Evolutionary conservation across 1,140 invertebrate genomes (phyloP).

Genomic region (Chymomyza costata): DNA sequence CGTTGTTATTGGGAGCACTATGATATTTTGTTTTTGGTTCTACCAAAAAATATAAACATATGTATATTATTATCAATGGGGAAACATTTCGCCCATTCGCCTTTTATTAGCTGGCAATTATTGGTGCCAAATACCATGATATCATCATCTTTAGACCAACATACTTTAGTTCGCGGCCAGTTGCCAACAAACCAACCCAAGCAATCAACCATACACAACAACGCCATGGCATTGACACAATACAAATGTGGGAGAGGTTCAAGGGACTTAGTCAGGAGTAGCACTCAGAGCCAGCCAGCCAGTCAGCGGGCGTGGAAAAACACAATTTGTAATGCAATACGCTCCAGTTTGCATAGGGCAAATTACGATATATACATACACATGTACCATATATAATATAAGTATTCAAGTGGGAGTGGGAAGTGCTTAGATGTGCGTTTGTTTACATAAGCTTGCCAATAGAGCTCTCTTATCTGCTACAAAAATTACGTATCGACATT

Average conservation of each 20-base stretch:
- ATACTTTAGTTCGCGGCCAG: neutral
- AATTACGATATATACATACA: neutral
- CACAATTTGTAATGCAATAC: slow-evolving; percentile 71
- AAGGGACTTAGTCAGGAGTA: slow-evolving; percentile 13
- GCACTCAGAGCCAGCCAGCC: slow-evolving; percentile 33
- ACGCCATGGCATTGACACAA: slow-evolving; percentile 29
- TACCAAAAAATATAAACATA: too few relatives aligned
- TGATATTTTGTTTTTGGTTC: too few relatives aligned
- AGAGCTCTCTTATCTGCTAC: too few relatives aligned
- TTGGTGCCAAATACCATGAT: too few relatives aligned
- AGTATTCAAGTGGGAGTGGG: neutral
- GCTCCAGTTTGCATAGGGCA: slow-evolving; percentile 53
- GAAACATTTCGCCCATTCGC: too few relatives aligned
- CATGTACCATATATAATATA: neutral
- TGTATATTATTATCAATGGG: too few relatives aligned
- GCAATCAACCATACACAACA: slow-evolving; percentile 30
- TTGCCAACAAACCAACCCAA: slow-evolving; percentile 4
- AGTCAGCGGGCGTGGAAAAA: slow-evolving; percentile 54
- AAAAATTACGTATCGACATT: too few relatives aligned
- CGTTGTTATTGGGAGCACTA: too few relatives aligned
- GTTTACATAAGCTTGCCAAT: too few relatives aligned
- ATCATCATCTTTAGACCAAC: too few relatives aligned
- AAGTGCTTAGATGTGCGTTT: too few relatives aligned
- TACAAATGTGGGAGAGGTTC: slow-evolving; percentile 3
- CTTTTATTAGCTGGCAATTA: too few relatives aligned